Evolutionary conservation across 1,140 invertebrate species (phyloP).

Genomic region (Drosophila nebulosa): DNA sequence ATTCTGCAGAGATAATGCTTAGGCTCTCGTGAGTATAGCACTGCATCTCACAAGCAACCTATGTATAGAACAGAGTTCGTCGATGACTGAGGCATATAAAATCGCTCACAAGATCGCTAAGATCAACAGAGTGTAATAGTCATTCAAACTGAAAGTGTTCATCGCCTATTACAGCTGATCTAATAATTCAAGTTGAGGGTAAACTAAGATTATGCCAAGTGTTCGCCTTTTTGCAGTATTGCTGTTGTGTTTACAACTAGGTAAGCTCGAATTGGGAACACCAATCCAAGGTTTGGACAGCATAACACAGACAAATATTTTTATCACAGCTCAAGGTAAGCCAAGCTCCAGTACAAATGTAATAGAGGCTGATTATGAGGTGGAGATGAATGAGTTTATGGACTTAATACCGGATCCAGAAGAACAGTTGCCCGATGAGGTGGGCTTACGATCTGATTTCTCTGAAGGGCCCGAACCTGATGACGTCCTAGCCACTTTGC

Average conservation of each 20-base stretch:
- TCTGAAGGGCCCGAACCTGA: slow-evolving; percentile 33
- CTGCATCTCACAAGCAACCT: slow-evolving; percentile 1
- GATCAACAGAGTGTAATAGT: slow-evolving; percentile 47
- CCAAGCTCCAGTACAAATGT: slow-evolving; percentile 2
- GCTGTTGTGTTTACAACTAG: slow-evolving; percentile 17
- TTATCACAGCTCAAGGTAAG: slow-evolving; percentile 27
- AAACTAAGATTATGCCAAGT: slow-evolving; percentile 14
- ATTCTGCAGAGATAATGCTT: background rate
- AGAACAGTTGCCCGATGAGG: slow-evolving; percentile 3
- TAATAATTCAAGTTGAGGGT: background rate
- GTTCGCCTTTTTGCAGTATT: slow-evolving; percentile 29
- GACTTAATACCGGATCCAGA: slow-evolving; percentile 29
- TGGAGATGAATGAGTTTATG: slow-evolving; percentile 61
- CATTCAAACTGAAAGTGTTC: slow-evolving; percentile 21
- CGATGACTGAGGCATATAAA: slow-evolving; percentile 31
- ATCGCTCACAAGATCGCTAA: slow-evolving; percentile 1
- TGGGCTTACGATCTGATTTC: slow-evolving; percentile 38
- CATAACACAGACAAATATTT: background rate
- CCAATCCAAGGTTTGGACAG: background rate
- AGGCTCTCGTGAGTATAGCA: background rate
- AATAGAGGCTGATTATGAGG: slow-evolving; percentile 33
- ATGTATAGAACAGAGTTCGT: background rate
- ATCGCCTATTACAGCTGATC: slow-evolving; percentile 40
- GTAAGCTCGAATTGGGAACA: slow-evolving; percentile 15
- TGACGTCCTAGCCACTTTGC: slow-evolving; percentile 30